A percentile compares a stretch with the other conserved stretches of the same genome.
Evolutionary conservation across 1,140 invertebrate species (phyloP).

Genomic region (Zaprionus vittiger): DNA sequence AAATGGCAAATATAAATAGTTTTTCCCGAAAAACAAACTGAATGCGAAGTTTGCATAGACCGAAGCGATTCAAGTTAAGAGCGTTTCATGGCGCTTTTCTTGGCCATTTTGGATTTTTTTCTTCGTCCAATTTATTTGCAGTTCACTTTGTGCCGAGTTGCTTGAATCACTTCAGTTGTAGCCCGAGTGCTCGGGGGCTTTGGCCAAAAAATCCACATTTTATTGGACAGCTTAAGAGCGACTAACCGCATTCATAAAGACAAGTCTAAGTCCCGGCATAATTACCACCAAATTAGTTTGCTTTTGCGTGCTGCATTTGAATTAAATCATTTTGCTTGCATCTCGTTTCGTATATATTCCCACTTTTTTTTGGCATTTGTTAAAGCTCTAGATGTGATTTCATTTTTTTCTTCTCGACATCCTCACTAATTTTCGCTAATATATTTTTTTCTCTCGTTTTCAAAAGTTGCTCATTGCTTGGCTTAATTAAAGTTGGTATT

Average conservation of each 20-base stretch:
- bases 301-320: constrained; percentile 52
- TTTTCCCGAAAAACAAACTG: not conserved
- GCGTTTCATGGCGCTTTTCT: constrained; percentile 60
- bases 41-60: constrained; percentile 40
- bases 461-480: constrained; percentile 55
- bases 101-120: constrained; percentile 39
- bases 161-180: constrained; percentile 51
- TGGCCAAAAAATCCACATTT: constrained; percentile 32
- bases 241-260: constrained; percentile 56
- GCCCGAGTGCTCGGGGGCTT: constrained; percentile 1
- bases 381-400: constrained; percentile 20
- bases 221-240: constrained; percentile 40
- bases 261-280: constrained; percentile 37
- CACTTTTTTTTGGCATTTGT: not conserved
- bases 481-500: constrained; percentile 68
- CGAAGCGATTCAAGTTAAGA: constrained; percentile 45
- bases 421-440: constrained; percentile 19
- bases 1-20: not conserved
- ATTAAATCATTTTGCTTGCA: constrained; percentile 60
- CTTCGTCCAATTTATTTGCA: constrained; percentile 71
- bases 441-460: constrained; percentile 24
- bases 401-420: constrained; percentile 23
- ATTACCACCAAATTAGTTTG: constrained; percentile 63
- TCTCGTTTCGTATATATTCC: constrained; percentile 9
- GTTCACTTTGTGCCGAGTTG: constrained; percentile 56